Percentiles rank a stretch among this genome's conserved stretches.
These are phyloP conservation scores for Craterocephalus amniculus DNA, from an alignment of 2,797 vertebrate species.

Conservation along the genomic window DNA sequence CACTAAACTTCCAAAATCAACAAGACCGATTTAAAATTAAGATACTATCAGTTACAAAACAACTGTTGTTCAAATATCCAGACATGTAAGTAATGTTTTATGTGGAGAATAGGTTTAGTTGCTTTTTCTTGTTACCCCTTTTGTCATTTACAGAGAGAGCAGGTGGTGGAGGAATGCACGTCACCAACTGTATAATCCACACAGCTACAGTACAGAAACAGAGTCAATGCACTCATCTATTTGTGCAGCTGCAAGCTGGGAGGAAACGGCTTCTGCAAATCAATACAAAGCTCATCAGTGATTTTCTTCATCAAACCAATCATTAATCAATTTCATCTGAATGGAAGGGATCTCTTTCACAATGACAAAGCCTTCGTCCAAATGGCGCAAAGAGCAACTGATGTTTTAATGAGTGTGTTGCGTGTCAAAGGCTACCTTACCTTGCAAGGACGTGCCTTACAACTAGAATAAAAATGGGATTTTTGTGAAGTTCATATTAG, in stretches of 20 bases:
- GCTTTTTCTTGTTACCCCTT: constrained; percentile 2
- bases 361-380: background rate
- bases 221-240: constrained; percentile 62
- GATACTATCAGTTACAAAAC: background rate
- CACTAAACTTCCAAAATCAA: background rate
- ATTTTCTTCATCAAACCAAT: background rate
- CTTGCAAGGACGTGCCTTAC: too few species aligned
- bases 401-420: background rate
- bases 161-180: constrained; percentile 22
- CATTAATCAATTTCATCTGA: background rate
- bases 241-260: constrained; percentile 70
- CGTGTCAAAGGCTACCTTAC: background rate
- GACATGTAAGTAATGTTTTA: background rate
- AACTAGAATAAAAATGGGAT: too few species aligned
- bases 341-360: background rate
- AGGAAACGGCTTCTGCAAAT: background rate
- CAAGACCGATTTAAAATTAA: background rate
- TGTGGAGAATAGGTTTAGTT: background rate
- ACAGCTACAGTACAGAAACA: constrained; percentile 7
- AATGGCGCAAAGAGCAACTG: background rate
- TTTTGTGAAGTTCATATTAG: background rate
- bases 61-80: background rate
- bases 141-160: constrained; percentile 22
- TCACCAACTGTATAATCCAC: constrained; percentile 21
- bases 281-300: background rate